These are phyloP conservation scores for Diglossa cyanea DNA, from an alignment of 2,797 vertebrate genomes.

Conservation along the genomic window DNA sequence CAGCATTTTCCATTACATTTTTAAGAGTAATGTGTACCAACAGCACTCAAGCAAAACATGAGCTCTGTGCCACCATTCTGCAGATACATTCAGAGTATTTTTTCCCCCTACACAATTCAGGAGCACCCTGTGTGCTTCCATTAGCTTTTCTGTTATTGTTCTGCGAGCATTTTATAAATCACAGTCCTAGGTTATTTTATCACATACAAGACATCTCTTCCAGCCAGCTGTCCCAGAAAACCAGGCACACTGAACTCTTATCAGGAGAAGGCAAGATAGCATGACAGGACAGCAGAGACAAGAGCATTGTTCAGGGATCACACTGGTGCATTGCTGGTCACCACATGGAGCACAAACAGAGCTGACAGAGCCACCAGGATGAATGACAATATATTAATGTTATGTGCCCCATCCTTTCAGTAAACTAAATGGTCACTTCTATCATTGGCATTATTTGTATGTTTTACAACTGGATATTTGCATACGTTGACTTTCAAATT, in stretches of 20 bases:
- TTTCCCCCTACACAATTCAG: neutral
- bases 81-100: neutral
- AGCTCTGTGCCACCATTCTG: neutral
- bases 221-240: neutral
- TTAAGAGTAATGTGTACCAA: neutral
- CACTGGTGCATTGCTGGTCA: neutral
- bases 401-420: neutral
- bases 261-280: conserved; percentile 14
- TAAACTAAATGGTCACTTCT: neutral
- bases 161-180: neutral
- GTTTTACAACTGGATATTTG: neutral
- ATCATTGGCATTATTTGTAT: neutral
- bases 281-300: conserved; percentile 21
- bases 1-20: neutral
- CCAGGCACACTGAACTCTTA: neutral
- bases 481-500: neutral
- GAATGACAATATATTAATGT: neutral
- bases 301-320: neutral
- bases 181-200: neutral
- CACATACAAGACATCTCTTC: neutral
- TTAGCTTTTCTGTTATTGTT: neutral
- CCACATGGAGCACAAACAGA: neutral
- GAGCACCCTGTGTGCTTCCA: neutral
- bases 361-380: neutral
- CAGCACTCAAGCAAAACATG: neutral